Evolutionary conservation across 2,888 invertebrate species (phyloP).

Genomic region (Coelopa pilipes): DNA sequence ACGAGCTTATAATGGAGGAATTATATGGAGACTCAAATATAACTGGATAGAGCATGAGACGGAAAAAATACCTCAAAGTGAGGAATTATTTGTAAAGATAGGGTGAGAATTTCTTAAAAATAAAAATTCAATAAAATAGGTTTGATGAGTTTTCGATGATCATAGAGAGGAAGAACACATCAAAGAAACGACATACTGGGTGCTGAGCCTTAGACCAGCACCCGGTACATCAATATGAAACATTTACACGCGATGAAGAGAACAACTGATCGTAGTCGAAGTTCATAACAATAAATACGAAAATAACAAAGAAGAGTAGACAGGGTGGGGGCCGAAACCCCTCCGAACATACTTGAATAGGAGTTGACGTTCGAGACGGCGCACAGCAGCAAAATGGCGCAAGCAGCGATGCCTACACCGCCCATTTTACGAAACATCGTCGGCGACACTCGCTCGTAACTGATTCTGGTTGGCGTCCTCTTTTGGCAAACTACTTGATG

Average conservation of each 20-base stretch:
- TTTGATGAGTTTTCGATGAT: slow-evolving; percentile 29
- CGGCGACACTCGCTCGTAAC: background rate
- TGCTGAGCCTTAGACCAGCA: background rate
- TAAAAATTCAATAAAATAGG: background rate
- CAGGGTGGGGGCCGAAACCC: background rate
- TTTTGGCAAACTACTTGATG: too few relatives aligned
- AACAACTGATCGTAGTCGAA: background rate
- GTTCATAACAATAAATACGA: background rate
- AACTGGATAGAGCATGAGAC: too few relatives aligned
- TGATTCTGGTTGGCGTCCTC: background rate
- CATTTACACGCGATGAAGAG: background rate
- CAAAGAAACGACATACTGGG: background rate
- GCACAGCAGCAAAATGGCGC: slow-evolving; percentile 52
- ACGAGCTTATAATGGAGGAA: too few relatives aligned
- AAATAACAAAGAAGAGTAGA: background rate
- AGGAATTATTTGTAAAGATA: background rate
- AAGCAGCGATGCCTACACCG: slow-evolving; percentile 46
- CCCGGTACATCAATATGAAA: background rate
- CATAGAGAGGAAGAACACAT: slow-evolving; percentile 12
- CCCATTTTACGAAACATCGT: slow-evolving; percentile 49
- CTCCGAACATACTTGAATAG: slow-evolving; percentile 63
- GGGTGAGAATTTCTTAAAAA: background rate
- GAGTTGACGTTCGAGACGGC: slow-evolving; percentile 58
- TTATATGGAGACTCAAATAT: too few relatives aligned
- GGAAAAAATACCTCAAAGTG: too few relatives aligned